phyloP scores from a whole-genome alignment of 1,140 invertebrate species.

The Venturia canescens region DNA sequence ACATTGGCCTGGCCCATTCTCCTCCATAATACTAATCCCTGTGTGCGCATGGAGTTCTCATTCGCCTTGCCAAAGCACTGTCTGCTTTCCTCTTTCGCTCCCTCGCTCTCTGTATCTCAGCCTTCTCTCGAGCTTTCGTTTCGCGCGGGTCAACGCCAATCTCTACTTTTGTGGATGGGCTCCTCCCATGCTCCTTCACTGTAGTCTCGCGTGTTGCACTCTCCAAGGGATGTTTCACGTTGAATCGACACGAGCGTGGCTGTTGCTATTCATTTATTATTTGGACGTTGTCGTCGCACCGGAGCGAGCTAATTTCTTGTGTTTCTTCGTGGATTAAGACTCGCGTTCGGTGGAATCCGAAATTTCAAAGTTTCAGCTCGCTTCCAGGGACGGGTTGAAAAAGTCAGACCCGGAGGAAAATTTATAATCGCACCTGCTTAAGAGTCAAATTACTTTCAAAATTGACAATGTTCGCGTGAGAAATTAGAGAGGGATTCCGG shows the following conservation, averaged over 20 bases:
- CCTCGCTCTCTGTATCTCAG: not conserved
- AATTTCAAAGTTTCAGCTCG: too few species aligned
- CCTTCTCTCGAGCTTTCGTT: constrained; percentile 33
- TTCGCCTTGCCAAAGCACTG: constrained; percentile 14
- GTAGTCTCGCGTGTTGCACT: not conserved
- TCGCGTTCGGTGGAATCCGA: too few species aligned
- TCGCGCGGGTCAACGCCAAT: constrained; percentile 27
- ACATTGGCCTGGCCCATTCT: constrained; percentile 51
- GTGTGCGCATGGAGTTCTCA: constrained; percentile 20
- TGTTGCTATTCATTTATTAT: not conserved
- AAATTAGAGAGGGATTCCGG: too few species aligned
- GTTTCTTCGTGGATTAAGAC: too few species aligned
- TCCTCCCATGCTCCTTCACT: not conserved
- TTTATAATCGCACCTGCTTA: too few species aligned
- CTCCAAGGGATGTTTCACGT: not conserved
- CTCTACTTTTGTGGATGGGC: constrained; percentile 22
- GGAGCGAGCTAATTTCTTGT: too few species aligned
- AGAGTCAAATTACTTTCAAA: too few species aligned
- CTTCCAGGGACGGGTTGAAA: too few species aligned
- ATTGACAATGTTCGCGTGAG: too few species aligned
- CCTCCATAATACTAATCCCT: constrained; percentile 14
- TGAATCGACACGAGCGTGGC: not conserved
- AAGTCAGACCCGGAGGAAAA: too few species aligned
- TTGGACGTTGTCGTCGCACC: not conserved
- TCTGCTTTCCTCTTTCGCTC: not conserved